Percentiles rank a stretch among this genome's conserved stretches.
phyloP scores from a whole-genome alignment of 1,140 invertebrate genomes.

The Philotrypesis tridentata region DNA sequence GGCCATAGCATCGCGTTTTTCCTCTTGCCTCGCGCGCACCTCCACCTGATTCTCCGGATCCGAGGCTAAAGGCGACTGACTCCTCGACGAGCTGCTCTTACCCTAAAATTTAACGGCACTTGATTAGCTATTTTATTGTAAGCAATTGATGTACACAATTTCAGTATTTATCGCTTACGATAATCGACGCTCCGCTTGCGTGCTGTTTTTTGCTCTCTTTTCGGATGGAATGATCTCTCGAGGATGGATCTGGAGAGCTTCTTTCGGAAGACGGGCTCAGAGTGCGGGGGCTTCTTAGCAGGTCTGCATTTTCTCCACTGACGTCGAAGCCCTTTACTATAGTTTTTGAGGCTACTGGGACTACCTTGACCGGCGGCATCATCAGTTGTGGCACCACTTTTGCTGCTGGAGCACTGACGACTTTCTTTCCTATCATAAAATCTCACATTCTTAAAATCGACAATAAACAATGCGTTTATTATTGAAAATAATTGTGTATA shows the following conservation, averaged over 20 bases:
- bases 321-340: slow-evolving; percentile 65
- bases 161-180: background rate
- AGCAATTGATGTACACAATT: background rate
- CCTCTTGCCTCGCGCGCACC: slow-evolving; percentile 69
- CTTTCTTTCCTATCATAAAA: slow-evolving; percentile 56
- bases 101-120: slow-evolving; percentile 43
- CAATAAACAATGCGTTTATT: background rate
- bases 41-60: slow-evolving; percentile 58
- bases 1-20: slow-evolving; percentile 74
- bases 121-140: background rate
- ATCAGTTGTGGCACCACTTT: slow-evolving; percentile 59
- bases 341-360: slow-evolving; percentile 58
- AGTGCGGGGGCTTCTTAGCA: slow-evolving; percentile 60
- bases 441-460: slow-evolving; percentile 51
- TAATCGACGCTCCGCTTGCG: background rate
- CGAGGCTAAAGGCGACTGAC: slow-evolving; percentile 78
- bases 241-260: slow-evolving; percentile 60
- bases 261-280: slow-evolving; percentile 63
- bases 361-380: slow-evolving; percentile 63
- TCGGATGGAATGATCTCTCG: slow-evolving; percentile 53
- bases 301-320: slow-evolving; percentile 57
- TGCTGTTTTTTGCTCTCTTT: slow-evolving; percentile 57
- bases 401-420: background rate
- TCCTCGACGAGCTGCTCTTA: slow-evolving; percentile 70
- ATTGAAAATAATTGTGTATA: background rate